phyloP scores from a whole-genome alignment of 2,797 vertebrate species.

The Gobio occitaniae region DNA sequence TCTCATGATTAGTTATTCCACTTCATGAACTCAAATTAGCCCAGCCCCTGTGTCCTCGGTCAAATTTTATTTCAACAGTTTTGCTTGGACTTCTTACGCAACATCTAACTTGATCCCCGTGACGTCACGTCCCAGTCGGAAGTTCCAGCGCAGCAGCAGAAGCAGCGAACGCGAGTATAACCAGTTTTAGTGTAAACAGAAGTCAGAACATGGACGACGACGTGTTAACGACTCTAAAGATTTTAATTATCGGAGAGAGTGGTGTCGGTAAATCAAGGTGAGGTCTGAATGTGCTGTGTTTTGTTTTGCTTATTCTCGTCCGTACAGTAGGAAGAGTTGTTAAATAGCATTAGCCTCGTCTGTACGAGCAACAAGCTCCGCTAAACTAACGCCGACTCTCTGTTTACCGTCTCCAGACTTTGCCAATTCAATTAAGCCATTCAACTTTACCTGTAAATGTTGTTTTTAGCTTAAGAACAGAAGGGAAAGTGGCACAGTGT shows the following conservation, averaged over 20 bases:
- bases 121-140: conserved; percentile 63
- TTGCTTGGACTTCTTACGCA: conserved; percentile 3
- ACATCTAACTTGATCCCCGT: background rate
- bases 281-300: conserved; percentile 34
- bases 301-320: background rate
- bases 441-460: background rate
- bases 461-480: background rate
- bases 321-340: background rate
- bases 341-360: conserved; percentile 11
- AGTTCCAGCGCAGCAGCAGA: conserved; percentile 57
- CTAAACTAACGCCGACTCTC: background rate
- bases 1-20: background rate
- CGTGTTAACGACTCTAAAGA: conserved; percentile 93
- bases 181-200: conserved; percentile 22
- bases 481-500: background rate
- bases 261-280: conserved; percentile 98
- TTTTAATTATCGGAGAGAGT: conserved; percentile 96
- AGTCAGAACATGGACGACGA: conserved; percentile 89
- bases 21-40: background rate
- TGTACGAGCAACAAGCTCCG: conserved; percentile 8
- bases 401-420: background rate
- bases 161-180: background rate
- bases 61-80: background rate
- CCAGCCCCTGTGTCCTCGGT: background rate
- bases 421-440: background rate